Evolutionary conservation across 1,140 invertebrate genomes (phyloP).

Genomic region (Cotesia typhae): DNA sequence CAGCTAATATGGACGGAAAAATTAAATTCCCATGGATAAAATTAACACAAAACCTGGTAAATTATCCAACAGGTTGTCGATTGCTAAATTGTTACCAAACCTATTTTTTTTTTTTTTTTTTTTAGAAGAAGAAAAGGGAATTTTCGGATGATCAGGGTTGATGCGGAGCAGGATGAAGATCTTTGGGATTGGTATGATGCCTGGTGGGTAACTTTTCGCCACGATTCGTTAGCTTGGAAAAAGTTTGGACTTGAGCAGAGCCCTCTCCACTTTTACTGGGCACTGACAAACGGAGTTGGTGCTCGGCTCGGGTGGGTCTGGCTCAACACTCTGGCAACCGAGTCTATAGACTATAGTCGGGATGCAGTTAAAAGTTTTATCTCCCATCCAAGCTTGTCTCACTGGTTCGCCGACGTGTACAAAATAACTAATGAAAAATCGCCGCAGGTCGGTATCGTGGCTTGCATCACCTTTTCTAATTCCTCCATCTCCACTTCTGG

Average conservation of each 20-base stretch:
- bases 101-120: no score
- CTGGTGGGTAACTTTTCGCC: constrained; percentile 40
- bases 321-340: no score
- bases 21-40: constrained; percentile 38
- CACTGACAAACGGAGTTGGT: no score
- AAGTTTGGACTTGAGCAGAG: constrained; percentile 22
- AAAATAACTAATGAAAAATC: constrained; percentile 51
- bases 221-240: constrained; percentile 43
- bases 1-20: constrained; percentile 22
- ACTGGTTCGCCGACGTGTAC: constrained; percentile 47
- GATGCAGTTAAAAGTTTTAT: constrained; percentile 42
- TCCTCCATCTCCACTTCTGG: constrained; percentile 10
- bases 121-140: no score
- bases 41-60: constrained; percentile 26
- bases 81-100: constrained; percentile 30
- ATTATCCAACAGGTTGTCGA: constrained; percentile 46
- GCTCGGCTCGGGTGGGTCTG: no score
- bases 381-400: constrained; percentile 32
- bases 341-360: constrained; percentile 30
- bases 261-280: no score
- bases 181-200: background rate
- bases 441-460: constrained; percentile 37
- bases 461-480: constrained; percentile 27
- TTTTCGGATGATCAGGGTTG: background rate
- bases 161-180: constrained; percentile 27